Evolutionary conservation across 2,113 vertebrate species (phyloP).

Genomic region (Peromyscus californicus): DNA sequence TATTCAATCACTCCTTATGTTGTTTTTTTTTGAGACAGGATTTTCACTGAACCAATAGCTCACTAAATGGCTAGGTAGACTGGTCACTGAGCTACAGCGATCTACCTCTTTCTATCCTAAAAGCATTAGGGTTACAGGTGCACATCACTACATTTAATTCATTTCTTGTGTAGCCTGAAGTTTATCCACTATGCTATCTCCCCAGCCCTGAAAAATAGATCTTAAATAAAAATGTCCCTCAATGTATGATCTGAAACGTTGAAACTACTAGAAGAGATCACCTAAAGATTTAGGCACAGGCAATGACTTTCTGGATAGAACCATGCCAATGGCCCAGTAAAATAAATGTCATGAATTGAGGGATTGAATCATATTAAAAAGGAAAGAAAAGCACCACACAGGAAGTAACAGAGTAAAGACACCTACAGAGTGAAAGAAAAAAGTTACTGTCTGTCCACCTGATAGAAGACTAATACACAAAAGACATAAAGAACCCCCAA

Average conservation of each 20-base stretch:
- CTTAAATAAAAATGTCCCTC: not conserved
- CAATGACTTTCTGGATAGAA: not conserved
- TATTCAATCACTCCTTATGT: not conserved
- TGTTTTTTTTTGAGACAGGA: not conserved
- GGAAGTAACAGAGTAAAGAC: not conserved
- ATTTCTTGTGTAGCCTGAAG: not conserved
- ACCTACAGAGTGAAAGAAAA: not conserved
- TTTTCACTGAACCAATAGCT: not conserved
- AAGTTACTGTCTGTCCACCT: not conserved
- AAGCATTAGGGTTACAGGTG: not conserved
- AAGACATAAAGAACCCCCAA: not conserved
- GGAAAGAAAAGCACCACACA: not conserved
- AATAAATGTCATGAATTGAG: not conserved
- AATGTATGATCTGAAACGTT: not conserved
- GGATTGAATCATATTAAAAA: not conserved
- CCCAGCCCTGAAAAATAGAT: not conserved
- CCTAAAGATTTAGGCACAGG: not conserved
- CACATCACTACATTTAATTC: not conserved
- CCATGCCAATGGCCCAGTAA: not conserved
- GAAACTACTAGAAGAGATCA: not conserved
- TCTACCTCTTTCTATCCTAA: not conserved
- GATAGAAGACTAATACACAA: not conserved
- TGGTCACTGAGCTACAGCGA: not conserved
- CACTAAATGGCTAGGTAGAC: not conserved
- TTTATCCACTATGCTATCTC: not conserved